A percentile compares a stretch with the other conserved stretches of the same genome.
Conservation (phyloP, 2,888 invertebrate genomes). For the Horisme vitalbata region DNA sequence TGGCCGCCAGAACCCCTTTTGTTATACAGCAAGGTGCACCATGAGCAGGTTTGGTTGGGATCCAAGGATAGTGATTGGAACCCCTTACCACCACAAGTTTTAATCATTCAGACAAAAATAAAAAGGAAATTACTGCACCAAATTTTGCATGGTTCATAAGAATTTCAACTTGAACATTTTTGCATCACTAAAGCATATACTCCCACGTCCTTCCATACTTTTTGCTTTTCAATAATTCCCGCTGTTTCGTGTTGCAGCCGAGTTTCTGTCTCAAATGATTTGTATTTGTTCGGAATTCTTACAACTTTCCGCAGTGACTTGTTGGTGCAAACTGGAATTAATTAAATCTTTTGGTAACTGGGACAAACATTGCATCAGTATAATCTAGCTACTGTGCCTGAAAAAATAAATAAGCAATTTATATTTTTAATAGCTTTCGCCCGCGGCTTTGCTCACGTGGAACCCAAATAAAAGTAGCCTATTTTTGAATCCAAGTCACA, state of each 20-base stretch:
- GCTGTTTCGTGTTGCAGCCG: conserved; percentile 20
- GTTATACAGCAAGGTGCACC: no score
- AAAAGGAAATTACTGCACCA: background rate
- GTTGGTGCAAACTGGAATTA: background rate
- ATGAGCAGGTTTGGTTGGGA: no score
- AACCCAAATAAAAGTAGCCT: no score
- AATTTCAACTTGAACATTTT: background rate
- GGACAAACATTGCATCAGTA: background rate
- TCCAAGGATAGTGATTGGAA: no score
- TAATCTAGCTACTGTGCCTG: background rate
- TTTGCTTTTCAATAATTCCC: conserved; percentile 28
- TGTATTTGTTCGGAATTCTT: conserved; percentile 22
- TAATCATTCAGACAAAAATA: no score
- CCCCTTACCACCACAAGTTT: no score
- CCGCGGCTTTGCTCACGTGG: no score
- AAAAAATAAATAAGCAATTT: no score
- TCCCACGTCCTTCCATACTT: conserved; percentile 19
- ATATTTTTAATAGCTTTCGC: no score
- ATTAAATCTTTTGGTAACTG: background rate
- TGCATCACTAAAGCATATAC: background rate
- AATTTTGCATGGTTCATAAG: conserved; percentile 15
- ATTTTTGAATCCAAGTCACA: no score
- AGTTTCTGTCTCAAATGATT: conserved; percentile 21
- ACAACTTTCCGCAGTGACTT: conserved; percentile 5
- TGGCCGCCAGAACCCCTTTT: no score